Percentiles rank a stretch among this genome's conserved stretches.
phyloP scores from a whole-genome alignment of 2,888 invertebrate species.

The Ethmia dodecea region DNA sequence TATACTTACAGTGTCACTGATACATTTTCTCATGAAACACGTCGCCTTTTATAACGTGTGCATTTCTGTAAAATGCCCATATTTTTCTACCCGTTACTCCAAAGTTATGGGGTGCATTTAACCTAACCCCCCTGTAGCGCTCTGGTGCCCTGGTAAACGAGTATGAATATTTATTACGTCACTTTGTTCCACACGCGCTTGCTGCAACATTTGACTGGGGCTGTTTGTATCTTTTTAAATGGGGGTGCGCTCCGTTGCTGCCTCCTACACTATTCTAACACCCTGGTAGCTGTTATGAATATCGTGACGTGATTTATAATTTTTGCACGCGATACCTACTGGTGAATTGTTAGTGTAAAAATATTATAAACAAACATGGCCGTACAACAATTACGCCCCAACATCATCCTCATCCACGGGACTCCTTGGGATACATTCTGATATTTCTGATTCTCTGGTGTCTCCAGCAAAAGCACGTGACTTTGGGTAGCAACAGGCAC shows the following conservation, averaged over 20 bases:
- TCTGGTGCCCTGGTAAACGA: slow-evolving; percentile 6
- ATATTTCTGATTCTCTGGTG: slow-evolving; percentile 11
- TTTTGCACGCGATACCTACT: too few relatives aligned
- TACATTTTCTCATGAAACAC: too few relatives aligned
- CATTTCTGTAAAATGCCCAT: too few relatives aligned
- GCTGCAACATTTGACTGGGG: neutral
- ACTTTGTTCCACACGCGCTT: slow-evolving; percentile 3
- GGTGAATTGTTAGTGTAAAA: too few relatives aligned
- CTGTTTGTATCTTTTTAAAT: neutral
- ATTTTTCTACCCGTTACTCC: too few relatives aligned
- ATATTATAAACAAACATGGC: too few relatives aligned
- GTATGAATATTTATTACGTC: slow-evolving; percentile 14
- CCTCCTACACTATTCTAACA: slow-evolving; percentile 15
- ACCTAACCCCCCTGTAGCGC: neutral
- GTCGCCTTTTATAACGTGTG: too few relatives aligned
- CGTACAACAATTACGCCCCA: too few relatives aligned
- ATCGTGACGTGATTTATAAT: neutral
- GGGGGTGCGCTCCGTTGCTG: slow-evolving; percentile 7
- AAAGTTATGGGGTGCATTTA: too few relatives aligned
- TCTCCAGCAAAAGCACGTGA: slow-evolving; percentile 16
- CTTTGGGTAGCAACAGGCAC: slow-evolving; percentile 12
- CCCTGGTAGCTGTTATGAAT: slow-evolving; percentile 17
- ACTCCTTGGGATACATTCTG: too few relatives aligned
- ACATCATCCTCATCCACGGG: too few relatives aligned
- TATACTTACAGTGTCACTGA: too few relatives aligned